These are phyloP conservation scores for Prinia subflava DNA, from an alignment of 2,113 vertebrate species.

Conservation along the genomic window DNA sequence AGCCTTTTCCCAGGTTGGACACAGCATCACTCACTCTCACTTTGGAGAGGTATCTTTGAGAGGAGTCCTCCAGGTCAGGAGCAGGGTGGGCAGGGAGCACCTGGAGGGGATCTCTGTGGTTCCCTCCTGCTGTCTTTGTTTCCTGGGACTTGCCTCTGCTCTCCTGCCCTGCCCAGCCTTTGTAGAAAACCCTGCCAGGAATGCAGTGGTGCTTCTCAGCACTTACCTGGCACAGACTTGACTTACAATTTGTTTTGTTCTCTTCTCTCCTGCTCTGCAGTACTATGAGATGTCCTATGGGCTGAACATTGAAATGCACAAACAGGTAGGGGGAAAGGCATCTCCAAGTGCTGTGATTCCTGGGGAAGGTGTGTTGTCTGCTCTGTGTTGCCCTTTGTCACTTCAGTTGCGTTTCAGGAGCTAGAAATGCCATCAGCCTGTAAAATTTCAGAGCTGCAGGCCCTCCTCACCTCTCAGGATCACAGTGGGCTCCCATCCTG, in stretches of 20 bases:
- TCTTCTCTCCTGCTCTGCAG: slow-evolving; percentile 48
- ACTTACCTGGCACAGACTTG: not conserved
- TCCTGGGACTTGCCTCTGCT: not conserved
- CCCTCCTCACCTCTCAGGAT: not conserved
- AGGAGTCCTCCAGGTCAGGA: not conserved
- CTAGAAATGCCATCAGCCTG: not conserved
- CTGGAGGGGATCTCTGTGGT: not conserved
- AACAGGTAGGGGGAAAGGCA: slow-evolving; percentile 79
- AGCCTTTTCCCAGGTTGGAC: not conserved
- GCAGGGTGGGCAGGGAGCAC: not conserved
- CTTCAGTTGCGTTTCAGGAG: not conserved
- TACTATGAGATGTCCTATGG: slow-evolving; percentile 99
- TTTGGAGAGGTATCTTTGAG: not conserved
- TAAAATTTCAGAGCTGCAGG: not conserved
- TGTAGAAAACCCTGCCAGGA: not conserved
- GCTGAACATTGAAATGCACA: slow-evolving; percentile 97
- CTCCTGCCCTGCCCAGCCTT: not conserved
- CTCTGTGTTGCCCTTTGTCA: not conserved
- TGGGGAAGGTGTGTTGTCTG: not conserved
- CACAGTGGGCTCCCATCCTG: not conserved
- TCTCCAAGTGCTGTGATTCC: not conserved
- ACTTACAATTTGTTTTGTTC: not conserved
- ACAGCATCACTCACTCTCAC: not conserved
- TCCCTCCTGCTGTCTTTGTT: not conserved
- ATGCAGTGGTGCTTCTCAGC: not conserved